Conservation (phyloP, 2,888 invertebrate genomes). For the Rhamphomyia laevipes region DNA sequence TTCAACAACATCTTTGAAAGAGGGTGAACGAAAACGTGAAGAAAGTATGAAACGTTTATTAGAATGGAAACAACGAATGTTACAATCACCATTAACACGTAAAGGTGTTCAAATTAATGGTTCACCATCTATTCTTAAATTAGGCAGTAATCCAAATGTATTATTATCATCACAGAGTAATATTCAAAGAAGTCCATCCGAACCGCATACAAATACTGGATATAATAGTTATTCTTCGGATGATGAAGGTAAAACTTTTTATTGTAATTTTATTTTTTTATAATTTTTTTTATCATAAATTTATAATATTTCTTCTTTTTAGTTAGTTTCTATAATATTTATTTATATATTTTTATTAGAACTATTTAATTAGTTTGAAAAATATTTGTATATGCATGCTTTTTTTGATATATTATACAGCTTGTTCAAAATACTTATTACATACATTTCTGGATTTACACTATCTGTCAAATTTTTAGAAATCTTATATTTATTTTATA, state of each 20-base stretch:
- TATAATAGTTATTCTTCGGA: conserved; percentile 83
- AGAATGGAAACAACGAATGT: conserved; percentile 88
- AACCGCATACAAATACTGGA: conserved; percentile 42
- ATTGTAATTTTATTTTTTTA: not conserved
- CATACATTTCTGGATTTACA: too few relatives aligned
- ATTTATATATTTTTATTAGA: too few relatives aligned
- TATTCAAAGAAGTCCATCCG: conserved; percentile 37
- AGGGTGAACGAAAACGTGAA: conserved; percentile 73
- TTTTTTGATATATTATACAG: too few relatives aligned
- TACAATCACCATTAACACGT: conserved; percentile 76
- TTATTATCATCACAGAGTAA: conserved; percentile 27
- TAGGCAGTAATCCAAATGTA: conserved; percentile 35
- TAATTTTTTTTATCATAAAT: not conserved
- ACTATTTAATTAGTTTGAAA: too few relatives aligned
- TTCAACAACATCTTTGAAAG: conserved; percentile 26
- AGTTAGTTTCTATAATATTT: too few relatives aligned
- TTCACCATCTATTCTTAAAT: conserved; percentile 36
- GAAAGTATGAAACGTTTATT: conserved; percentile 83
- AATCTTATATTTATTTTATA: too few relatives aligned
- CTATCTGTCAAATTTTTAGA: too few relatives aligned
- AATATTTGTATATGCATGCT: too few relatives aligned
- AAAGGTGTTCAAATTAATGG: conserved; percentile 54
- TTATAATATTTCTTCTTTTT: too few relatives aligned
- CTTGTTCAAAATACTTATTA: too few relatives aligned
- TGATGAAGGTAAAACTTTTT: conserved; percentile 61